Evolutionary conservation across 2,113 vertebrate genomes (phyloP), one percentile per base, ranked within the genome.

Genomic region (Anhinga rufa): DNA sequence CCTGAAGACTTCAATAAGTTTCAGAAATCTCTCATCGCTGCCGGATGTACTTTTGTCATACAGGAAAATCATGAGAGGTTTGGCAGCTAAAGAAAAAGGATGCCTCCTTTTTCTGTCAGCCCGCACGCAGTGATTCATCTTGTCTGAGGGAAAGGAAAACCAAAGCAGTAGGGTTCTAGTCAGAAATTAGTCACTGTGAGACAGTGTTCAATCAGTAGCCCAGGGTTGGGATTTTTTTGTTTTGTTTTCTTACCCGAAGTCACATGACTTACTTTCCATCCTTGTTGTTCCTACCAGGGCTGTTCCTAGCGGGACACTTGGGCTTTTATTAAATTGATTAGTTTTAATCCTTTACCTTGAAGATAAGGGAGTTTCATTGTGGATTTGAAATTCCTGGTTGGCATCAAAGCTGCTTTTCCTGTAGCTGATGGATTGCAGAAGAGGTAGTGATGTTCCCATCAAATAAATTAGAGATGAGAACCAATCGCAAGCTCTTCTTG

Each of bases 111-210:
- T 93, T 90, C 88, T 90, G 69, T 96, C 82, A 90, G 93, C 68
- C 88, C 88, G 90, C 58, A 64, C 15, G 1, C 80, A 72, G 72
- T 94, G 95, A 94, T 97, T 97, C 96, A 97, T 95, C 77, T 93
- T 2, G 18, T 94, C 78, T 87, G 86, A 93, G 77, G 89, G 83
- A 96, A 97, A 98, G 94, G 89, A 97, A 96, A 94, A 92, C 82
- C 70, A 79, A 95, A 94, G 90, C 93, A 94, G 88, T 82, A 82
- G 96, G 89, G 92, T 91, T 97, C 79, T 76, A 91, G 95, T 93
- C 82, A 93, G 95, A 96, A 94, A 92, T 95, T 82, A 92, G 83
- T 96, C 94, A 82, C 88, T 58, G 52, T 18, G 36, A 93, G 81
- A 92, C 61, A 51, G 80, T 28, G 32, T 83, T 88, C 71, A 17